Evolutionary conservation across 1,140 invertebrate genomes (phyloP).

Genomic region (Eumeta japonica): DNA sequence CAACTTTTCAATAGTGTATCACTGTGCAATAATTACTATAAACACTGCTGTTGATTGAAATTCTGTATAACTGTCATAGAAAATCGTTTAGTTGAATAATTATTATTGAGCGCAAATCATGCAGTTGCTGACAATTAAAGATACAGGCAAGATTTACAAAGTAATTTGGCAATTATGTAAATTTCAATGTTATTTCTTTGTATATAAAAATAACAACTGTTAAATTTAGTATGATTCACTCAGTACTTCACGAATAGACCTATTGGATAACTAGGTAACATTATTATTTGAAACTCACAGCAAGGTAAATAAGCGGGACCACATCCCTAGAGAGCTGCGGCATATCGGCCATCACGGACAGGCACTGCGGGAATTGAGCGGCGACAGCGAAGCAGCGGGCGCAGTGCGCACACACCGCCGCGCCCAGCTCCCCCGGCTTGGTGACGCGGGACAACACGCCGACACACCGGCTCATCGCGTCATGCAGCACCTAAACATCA

Average conservation of each 20-base stretch:
- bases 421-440: conserved; percentile 77
- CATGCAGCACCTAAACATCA: conserved; percentile 71
- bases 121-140: too few species aligned
- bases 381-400: conserved; percentile 91
- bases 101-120: too few species aligned
- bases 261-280: too few species aligned
- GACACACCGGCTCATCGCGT: conserved; percentile 89
- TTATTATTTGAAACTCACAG: conserved; percentile 23
- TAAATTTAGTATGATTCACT: not conserved
- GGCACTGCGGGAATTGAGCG: conserved; percentile 88
- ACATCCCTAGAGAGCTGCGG: conserved; percentile 85
- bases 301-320: conserved; percentile 28
- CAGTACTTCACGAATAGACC: too few species aligned
- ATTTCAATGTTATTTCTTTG: too few species aligned
- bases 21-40: too few species aligned
- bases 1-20: too few species aligned
- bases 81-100: too few species aligned
- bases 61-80: too few species aligned
- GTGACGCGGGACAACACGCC: conserved; percentile 80
- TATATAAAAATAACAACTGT: not conserved
- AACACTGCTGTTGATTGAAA: too few species aligned
- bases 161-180: too few species aligned
- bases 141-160: too few species aligned
- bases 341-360: conserved; percentile 84
- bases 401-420: conserved; percentile 91